Conservation (phyloP, 2,888 invertebrate genomes). For the Netelia melanura region DNA sequence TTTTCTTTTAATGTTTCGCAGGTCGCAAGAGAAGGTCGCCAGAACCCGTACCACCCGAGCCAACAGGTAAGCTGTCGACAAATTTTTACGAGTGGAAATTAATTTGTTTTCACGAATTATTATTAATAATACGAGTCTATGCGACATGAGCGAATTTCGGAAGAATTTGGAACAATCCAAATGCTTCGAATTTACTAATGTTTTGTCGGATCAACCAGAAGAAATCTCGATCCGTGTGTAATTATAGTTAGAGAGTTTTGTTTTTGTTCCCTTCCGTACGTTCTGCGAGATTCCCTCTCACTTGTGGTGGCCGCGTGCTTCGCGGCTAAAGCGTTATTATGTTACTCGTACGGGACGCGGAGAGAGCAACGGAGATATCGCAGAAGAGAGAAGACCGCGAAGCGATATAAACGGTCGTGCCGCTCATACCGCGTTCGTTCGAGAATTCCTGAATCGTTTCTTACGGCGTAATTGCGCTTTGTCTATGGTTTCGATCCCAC, state of each 20-base stretch:
- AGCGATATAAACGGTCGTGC: constrained; percentile 7
- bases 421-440: constrained; percentile 25
- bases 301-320: constrained; percentile 28
- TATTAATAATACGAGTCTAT: too few relatives aligned
- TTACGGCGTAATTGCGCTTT: constrained; percentile 49
- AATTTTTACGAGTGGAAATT: not conserved
- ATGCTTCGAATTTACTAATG: not conserved
- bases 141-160: too few relatives aligned
- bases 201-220: not conserved
- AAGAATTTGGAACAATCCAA: too few relatives aligned
- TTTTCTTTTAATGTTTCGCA: constrained; percentile 70
- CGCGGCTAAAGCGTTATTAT: constrained; percentile 48
- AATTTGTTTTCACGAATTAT: not conserved
- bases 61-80: constrained; percentile 73
- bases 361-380: constrained; percentile 21
- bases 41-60: constrained; percentile 70
- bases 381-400: constrained; percentile 8
- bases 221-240: not conserved
- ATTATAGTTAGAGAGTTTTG: constrained; percentile 31
- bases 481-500: constrained; percentile 41
- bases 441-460: constrained; percentile 52
- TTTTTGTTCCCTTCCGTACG: constrained; percentile 50
- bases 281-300: constrained; percentile 52
- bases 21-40: constrained; percentile 81
- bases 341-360: constrained; percentile 2